Base-by-base conservation (phyloP, 2,888 invertebrate species). In the Lamproptera curius region DNA sequence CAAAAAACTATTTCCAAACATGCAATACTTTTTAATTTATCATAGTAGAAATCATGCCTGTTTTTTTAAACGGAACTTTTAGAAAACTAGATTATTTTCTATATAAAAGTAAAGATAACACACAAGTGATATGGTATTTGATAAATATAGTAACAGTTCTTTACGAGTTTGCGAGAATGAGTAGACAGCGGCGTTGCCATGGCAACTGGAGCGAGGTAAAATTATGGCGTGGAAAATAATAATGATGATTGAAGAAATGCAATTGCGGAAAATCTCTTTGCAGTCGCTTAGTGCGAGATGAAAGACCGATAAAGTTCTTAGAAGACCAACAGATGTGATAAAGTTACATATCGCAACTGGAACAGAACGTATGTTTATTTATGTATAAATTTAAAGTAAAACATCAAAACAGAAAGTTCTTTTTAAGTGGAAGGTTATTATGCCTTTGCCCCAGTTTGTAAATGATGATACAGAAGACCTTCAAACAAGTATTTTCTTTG, bases 121-220 rank as follows among this genome's bases (percentile, higher is more conserved):
- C n/a, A n/a, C n/a, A n/a, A n/a, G n/a, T n/a, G n/a, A n/a, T n/a
- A n/a, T n/a, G n/a, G n/a, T n/a, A n/a, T n/a, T n/a, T n/a, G n/a
- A n/a, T n/a, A n/a, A n/a, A n/a, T n/a, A n/a, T n/a, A n/a, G n/a
- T n/a, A n/a, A n/a, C n/a, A n/a, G n/a, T n/a, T n/a, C n/a, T n/a
- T n/a, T n/a, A n/a, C n/a, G n/a, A n/a, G n/a, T n/a, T n/a, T 45
- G 5, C 38, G 31, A 17, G n/a, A 9, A 15, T 14, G 41, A 33
- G 39, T 42, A 16, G 23, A 11, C n/a, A 36, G 50, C 46, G 23
- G 46, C 54, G 56, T 62, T 58, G 53, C 42, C 40, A 59, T 53
- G 52, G 51, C 57, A 61, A 69, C 59, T 68, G 57, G 68, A 69
- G 68, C 70, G 65, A 52, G 47, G 35, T 56, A 52, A 46, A 51